phyloP scores from a whole-genome alignment of 1,140 invertebrate genomes.

The Drosophila pruinosa region DNA sequence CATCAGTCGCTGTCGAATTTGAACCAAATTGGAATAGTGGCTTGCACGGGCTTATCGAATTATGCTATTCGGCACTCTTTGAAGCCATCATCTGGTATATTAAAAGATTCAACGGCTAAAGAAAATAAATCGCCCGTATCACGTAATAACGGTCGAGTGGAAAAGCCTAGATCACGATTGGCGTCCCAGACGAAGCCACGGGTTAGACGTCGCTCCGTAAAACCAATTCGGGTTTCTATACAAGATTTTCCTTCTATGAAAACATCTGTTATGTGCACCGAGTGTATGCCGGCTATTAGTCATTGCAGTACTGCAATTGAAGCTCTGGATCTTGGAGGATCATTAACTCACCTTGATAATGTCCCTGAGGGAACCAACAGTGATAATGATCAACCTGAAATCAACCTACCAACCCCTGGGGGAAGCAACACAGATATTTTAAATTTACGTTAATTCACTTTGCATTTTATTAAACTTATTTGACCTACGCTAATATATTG shows the following conservation, averaged over 20 bases:
- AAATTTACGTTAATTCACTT: too few relatives aligned
- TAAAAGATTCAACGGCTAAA: neutral
- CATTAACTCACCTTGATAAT: neutral
- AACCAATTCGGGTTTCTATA: neutral
- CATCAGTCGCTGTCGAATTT: slow-evolving; percentile 39
- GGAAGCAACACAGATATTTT: too few relatives aligned
- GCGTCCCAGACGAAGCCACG: too few relatives aligned
- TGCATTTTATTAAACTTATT: too few relatives aligned
- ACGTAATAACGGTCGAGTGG: neutral
- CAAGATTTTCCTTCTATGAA: neutral
- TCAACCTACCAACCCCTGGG: too few relatives aligned
- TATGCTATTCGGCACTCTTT: slow-evolving; percentile 4
- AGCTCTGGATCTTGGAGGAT: neutral
- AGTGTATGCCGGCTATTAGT: neutral
- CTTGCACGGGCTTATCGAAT: neutral
- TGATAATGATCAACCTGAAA: neutral
- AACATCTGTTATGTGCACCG: neutral
- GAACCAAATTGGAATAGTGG: slow-evolving; percentile 11
- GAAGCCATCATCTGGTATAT: neutral
- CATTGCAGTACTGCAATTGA: neutral
- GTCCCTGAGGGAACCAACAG: neutral
- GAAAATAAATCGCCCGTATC: neutral
- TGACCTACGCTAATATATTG: too few relatives aligned
- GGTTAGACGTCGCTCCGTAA: neutral
- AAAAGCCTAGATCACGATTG: too few relatives aligned